phyloP scores from a whole-genome alignment of 2,113 vertebrate genomes.

The Hydropotes inermis region DNA sequence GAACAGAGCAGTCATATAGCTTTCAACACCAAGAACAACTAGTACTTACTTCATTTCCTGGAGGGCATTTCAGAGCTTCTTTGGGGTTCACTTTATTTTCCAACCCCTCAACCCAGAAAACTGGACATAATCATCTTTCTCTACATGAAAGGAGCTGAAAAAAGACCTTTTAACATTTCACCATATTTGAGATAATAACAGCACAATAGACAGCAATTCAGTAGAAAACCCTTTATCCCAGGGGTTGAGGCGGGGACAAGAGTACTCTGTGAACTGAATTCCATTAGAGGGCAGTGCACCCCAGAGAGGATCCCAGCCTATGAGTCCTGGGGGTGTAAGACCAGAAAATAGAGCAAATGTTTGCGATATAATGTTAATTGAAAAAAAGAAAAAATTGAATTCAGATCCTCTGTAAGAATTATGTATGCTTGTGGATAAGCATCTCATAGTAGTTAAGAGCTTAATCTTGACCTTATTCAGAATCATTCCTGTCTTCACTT shows the following conservation, averaged over 20 bases:
- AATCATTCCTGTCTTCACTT: not conserved
- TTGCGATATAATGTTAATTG: not conserved
- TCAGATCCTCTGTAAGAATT: not conserved
- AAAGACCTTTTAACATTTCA: not conserved
- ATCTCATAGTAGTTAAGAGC: not conserved
- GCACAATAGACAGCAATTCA: not conserved
- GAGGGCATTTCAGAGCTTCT: not conserved
- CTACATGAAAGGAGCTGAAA: not conserved
- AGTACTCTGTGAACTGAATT: not conserved
- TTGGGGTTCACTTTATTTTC: not conserved
- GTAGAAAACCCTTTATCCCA: not conserved
- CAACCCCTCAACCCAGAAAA: not conserved
- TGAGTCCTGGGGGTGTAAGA: too few species aligned
- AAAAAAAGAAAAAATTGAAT: not conserved
- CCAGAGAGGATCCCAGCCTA: not conserved
- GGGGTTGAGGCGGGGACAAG: not conserved
- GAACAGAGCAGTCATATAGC: not conserved
- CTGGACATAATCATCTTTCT: constrained; percentile 7
- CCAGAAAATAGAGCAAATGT: not conserved
- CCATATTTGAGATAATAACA: not conserved
- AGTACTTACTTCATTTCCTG: not conserved
- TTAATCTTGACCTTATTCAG: not conserved
- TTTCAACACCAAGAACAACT: not conserved
- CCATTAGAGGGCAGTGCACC: constrained; percentile 57
- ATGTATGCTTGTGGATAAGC: not conserved